Conservation (phyloP, 2,113 vertebrate genomes). For the Alethe diademata region DNA sequence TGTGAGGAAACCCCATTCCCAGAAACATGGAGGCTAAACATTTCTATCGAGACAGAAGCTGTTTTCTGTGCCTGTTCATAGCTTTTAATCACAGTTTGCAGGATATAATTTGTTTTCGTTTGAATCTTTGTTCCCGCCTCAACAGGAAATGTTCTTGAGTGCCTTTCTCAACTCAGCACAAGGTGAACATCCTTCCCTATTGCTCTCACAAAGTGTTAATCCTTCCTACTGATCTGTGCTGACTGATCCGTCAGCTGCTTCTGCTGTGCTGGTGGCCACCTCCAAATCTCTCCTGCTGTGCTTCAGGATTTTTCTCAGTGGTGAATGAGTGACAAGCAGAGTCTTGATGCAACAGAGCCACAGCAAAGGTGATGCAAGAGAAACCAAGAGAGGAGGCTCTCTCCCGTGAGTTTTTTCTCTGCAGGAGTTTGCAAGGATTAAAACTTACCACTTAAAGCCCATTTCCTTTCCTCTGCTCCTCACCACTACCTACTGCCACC, state of each 20-base stretch:
- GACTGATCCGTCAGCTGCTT: neutral
- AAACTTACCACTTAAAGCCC: neutral
- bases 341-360: neutral
- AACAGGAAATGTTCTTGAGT: neutral
- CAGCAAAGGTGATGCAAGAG: neutral
- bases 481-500: neutral
- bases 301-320: neutral
- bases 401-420: neutral
- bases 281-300: rapidly evolving
- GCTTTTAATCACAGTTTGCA: neutral
- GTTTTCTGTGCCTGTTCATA: neutral
- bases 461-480: neutral
- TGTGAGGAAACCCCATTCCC: neutral
- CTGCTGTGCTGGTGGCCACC: neutral
- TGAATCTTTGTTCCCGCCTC: neutral
- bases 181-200: neutral
- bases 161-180: neutral
- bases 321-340: neutral
- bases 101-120: neutral
- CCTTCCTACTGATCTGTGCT: neutral
- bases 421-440: neutral
- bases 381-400: neutral
- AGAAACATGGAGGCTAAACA: neutral
- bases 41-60: neutral
- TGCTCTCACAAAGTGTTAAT: neutral